Conservation (phyloP, 2,888 invertebrate species). For the Toxonevra muliebris region DNA sequence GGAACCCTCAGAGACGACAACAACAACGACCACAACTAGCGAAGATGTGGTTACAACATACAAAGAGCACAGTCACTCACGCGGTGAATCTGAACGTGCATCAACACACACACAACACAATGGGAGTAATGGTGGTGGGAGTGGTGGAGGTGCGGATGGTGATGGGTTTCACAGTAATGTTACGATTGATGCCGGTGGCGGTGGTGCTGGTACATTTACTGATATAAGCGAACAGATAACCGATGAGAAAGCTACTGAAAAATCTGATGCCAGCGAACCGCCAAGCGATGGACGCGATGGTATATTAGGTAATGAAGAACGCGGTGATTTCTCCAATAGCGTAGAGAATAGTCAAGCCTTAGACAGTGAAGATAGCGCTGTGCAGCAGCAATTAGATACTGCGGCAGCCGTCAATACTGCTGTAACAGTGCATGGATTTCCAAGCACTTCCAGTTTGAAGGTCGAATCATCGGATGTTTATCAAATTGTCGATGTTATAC, state of each 20-base stretch:
- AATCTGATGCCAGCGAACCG: constrained; percentile 55
- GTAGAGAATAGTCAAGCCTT: constrained; percentile 58
- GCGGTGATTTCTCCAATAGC: constrained; percentile 44
- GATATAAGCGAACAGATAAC: constrained; percentile 38
- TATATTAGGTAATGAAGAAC: constrained; percentile 43
- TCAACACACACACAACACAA: constrained; percentile 42
- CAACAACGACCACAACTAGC: constrained; percentile 64
- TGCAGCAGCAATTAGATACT: constrained; percentile 37
- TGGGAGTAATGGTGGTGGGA: constrained; percentile 40
- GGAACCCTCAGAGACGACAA: constrained; percentile 63
- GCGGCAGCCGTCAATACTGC: constrained; percentile 29
- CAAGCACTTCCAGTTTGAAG: constrained; percentile 53
- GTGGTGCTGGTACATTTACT: constrained; percentile 31
- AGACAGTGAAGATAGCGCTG: constrained; percentile 61
- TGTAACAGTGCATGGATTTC: constrained; percentile 31
- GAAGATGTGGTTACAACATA: constrained; percentile 65
- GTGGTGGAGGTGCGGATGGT: constrained; percentile 19
- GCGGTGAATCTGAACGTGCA: constrained; percentile 28
- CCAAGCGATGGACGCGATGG: constrained; percentile 46
- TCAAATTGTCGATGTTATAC: constrained; percentile 81
- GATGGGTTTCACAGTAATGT: constrained; percentile 30
- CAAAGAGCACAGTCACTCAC: constrained; percentile 56
- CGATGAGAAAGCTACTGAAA: constrained; percentile 44
- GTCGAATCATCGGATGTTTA: constrained; percentile 69
- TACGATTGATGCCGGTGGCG: constrained; percentile 23